These are phyloP conservation scores for Myotis daubentonii DNA, from an alignment of 2,797 vertebrate species.

Conservation along the genomic window DNA sequence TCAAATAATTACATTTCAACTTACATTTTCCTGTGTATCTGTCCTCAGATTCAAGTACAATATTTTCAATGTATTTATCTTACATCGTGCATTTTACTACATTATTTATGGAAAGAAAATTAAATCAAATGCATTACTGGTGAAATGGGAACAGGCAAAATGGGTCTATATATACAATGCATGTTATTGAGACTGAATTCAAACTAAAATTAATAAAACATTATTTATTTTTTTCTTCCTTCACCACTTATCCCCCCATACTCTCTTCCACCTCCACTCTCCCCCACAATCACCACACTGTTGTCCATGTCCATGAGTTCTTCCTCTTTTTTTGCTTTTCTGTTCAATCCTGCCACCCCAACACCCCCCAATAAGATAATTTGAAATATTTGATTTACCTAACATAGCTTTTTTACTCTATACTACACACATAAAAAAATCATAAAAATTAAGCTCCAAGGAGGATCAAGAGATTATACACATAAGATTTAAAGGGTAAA, in stretches of 20 bases:
- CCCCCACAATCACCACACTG: too few relatives aligned
- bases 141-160: background rate
- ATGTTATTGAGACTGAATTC: background rate
- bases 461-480: background rate
- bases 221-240: too few relatives aligned
- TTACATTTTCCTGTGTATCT: background rate
- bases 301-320: too few relatives aligned
- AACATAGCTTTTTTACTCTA: background rate
- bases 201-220: slow-evolving; percentile 30
- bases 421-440: background rate
- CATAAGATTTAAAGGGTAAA: background rate
- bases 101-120: slow-evolving; percentile 25
- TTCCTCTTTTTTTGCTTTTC: too few relatives aligned
- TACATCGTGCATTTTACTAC: background rate
- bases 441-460: background rate
- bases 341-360: too few relatives aligned
- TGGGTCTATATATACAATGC: background rate
- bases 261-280: too few relatives aligned
- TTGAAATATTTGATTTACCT: background rate
- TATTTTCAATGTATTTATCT: slow-evolving; percentile 19
- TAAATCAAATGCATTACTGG: background rate
- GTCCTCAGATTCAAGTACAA: background rate
- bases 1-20: slow-evolving; percentile 18
- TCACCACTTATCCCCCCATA: too few relatives aligned
- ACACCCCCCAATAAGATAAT: background rate